Evolutionary conservation across 2,888 invertebrate genomes (phyloP), one percentile per base, ranked within the genome.

Genomic region (Harpagoxenus sublaevis): DNA sequence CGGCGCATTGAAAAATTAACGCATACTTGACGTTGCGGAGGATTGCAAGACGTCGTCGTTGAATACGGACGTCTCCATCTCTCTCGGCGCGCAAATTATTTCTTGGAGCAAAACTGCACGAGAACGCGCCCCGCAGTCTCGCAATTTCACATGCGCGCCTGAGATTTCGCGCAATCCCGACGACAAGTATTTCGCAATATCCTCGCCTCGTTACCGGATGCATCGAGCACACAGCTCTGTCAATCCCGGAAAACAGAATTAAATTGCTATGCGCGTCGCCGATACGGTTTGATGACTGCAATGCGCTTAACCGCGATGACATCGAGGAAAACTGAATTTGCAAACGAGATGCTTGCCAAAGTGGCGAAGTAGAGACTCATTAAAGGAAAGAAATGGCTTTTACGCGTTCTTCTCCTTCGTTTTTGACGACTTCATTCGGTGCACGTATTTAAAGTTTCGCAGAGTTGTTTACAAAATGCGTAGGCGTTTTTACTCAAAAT

Each of bases 151-250:
- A 63, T 63, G 75, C 63, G 15, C 63, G 15, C 51, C 48, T 35
- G 23, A 63, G 75, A 75, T 51, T 63, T 75, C 75, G 63, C 57
- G 48, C 31, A 71, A 70, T 71, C 31, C 15, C 79, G 57, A 53
- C 66, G 45, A 79, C 79, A 60, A 79, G 45, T 63, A 63, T 77
- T 77, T 77, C 63, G 53, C 39, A 63, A 63, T 63, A 63, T 53
- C 53, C 63, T 39, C 63, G 48, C 63, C 62, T 53, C 75, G 28
- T 77, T 77, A 42, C 35, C 39, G 39, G 53, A 2, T 63, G 39
- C 39, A 63, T 65, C 51, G 18, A 51, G 51, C 63, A 39, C 63
- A 39, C 31, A n/a, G 48, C 53, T 28, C 51, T 39, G 39, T 77
- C 75, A 63, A 77, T 77, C 51, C 35, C 39, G 18, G 51, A 77